Evolutionary conservation across 2,113 vertebrate species (phyloP).

Genomic region (Acinonyx jubatus): DNA sequence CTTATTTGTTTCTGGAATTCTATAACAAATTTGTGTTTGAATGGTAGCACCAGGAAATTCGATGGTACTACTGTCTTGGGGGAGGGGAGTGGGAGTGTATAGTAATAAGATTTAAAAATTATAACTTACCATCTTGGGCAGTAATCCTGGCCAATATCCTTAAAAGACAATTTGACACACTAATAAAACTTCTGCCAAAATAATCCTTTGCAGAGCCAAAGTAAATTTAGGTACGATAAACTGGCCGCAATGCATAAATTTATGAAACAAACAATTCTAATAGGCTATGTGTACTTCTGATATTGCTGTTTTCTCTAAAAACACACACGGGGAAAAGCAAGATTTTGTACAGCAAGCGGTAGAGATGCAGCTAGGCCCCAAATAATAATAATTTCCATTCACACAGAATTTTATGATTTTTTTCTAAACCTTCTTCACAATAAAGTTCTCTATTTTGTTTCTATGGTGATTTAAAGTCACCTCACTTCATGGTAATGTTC

Average conservation of each 20-base stretch:
- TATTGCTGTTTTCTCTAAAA: slow-evolving; percentile 65
- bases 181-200: slow-evolving; percentile 77
- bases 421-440: slow-evolving; percentile 39
- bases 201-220: slow-evolving; percentile 66
- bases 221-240: slow-evolving; percentile 72
- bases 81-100: slow-evolving; percentile 55
- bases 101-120: slow-evolving; percentile 73
- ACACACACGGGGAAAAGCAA: neutral
- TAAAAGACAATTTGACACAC: slow-evolving; percentile 74
- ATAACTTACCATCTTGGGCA: slow-evolving; percentile 65
- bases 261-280: slow-evolving; percentile 56
- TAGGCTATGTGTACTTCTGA: slow-evolving; percentile 47
- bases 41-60: neutral
- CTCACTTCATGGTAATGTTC: slow-evolving; percentile 43
- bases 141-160: slow-evolving; percentile 71
- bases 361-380: neutral
- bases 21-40: slow-evolving; percentile 52
- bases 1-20: slow-evolving; percentile 59
- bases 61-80: slow-evolving; percentile 49
- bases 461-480: slow-evolving; percentile 47
- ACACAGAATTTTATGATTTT: slow-evolving; percentile 23
- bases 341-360: neutral
- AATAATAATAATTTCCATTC: slow-evolving; percentile 41
- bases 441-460: slow-evolving; percentile 56
- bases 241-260: slow-evolving; percentile 22